A percentile compares a stretch with the other conserved stretches of the same genome.
Conservation (phyloP, 2,888 invertebrate genomes). For the Metalampra italica region DNA sequence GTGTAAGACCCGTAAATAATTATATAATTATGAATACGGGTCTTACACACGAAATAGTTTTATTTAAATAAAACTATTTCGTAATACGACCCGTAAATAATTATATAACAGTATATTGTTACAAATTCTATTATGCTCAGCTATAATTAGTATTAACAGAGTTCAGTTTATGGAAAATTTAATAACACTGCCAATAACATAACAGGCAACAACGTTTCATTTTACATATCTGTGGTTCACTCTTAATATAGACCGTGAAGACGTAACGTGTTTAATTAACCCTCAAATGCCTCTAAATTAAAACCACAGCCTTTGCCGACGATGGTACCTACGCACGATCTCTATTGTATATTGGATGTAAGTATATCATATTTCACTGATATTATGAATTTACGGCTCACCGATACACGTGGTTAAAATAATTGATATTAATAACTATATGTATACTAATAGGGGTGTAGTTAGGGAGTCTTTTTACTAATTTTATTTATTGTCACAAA, state of each 20-base stretch:
- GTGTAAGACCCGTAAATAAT: too few species aligned
- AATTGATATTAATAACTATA: background rate
- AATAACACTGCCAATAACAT: background rate
- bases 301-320: slow-evolving; percentile 16
- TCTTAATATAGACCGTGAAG: background rate
- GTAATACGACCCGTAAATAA: too few species aligned
- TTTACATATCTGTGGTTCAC: background rate
- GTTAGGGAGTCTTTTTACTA: too few species aligned
- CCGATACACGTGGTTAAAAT: background rate
- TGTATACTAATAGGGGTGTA: background rate
- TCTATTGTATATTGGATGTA: slow-evolving; percentile 2
- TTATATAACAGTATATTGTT: too few species aligned
- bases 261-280: slow-evolving; percentile 17
- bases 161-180: background rate
- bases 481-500: too few species aligned
- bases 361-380: slow-evolving; percentile 10
- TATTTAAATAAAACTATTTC: too few species aligned
- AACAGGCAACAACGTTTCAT: background rate
- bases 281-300: slow-evolving; percentile 13
- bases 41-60: too few species aligned
- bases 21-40: too few species aligned
- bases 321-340: background rate
- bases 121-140: too few species aligned
- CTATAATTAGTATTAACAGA: too few species aligned
- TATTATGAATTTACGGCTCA: slow-evolving; percentile 4